A percentile compares a stretch with the other conserved stretches of the same genome.
These are phyloP conservation scores for Parthenolecanium corni DNA, from an alignment of 2,888 invertebrate species.

Conservation along the genomic window DNA sequence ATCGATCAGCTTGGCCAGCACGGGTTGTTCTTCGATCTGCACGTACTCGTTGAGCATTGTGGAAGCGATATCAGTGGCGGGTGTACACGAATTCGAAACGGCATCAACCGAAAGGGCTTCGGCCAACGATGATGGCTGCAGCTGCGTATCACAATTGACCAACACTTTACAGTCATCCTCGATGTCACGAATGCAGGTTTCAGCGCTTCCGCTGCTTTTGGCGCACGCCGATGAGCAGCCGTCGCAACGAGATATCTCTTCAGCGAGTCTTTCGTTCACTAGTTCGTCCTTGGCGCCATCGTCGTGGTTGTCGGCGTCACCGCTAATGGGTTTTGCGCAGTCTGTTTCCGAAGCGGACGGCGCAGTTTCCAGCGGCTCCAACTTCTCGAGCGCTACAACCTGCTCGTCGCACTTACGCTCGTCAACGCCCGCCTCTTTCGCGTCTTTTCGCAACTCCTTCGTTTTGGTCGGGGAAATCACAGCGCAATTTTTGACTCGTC, in stretches of 20 bases:
- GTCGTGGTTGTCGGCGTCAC: too few species aligned
- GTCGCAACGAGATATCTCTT: too few species aligned
- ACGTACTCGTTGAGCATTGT: neutral
- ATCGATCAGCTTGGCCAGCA: conserved; percentile 5
- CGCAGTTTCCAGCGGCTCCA: too few species aligned
- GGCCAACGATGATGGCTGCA: neutral
- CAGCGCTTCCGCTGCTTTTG: neutral
- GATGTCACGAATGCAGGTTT: neutral
- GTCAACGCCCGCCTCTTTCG: conserved; percentile 9
- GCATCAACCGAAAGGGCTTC: neutral
- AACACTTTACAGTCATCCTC: neutral
- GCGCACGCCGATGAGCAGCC: too few species aligned
- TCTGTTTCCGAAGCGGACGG: too few species aligned
- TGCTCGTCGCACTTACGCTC: neutral
- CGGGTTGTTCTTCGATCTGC: neutral
- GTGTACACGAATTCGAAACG: too few species aligned
- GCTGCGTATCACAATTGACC: neutral
- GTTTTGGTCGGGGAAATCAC: neutral
- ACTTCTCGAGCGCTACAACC: too few species aligned
- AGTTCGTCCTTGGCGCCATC: too few species aligned
- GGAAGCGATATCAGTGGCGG: too few species aligned
- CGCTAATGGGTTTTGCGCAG: too few species aligned
- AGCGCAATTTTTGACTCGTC: neutral
- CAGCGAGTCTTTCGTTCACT: neutral
- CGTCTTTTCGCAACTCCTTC: conserved; percentile 23